Conservation (phyloP, 2,113 vertebrate genomes). For the Archilochus colubris region DNA sequence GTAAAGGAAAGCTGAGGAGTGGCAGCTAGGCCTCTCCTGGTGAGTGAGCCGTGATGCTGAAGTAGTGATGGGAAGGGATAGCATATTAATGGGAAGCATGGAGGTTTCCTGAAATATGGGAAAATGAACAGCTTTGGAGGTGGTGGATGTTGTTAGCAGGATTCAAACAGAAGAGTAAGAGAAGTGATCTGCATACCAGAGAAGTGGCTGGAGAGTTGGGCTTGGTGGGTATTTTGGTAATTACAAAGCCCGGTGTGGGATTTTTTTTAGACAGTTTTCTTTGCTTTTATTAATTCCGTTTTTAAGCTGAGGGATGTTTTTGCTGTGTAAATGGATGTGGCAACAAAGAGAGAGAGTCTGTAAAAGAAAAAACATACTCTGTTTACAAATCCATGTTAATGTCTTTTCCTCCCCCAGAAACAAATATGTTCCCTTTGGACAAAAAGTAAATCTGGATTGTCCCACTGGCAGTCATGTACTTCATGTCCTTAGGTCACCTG, state of each 20-base stretch:
- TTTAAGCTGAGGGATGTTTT: neutral
- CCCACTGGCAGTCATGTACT: neutral
- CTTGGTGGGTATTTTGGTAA: neutral
- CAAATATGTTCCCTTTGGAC: neutral
- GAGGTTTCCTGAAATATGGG: neutral
- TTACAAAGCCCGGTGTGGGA: neutral
- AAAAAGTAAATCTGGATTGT: neutral
- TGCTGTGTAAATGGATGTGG: neutral
- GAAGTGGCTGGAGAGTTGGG: neutral
- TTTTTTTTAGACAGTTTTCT: neutral
- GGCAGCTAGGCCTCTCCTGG: accelerated
- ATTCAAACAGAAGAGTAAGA: neutral
- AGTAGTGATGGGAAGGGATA: neutral
- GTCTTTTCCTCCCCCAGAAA: neutral
- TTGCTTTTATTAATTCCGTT: neutral
- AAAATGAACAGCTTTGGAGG: neutral
- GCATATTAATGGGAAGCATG: accelerated
- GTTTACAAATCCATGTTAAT: neutral
- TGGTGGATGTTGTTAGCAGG: neutral
- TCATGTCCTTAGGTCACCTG: neutral
- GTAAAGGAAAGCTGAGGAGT: neutral
- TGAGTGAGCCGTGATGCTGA: accelerated
- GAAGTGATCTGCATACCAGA: accelerated
- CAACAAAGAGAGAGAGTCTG: neutral
- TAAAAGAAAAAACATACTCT: neutral